A percentile compares a stretch with the other conserved stretches of the same genome.
phyloP scores from a whole-genome alignment of 2,113 vertebrate genomes.

The Lanius ludovicianus region DNA sequence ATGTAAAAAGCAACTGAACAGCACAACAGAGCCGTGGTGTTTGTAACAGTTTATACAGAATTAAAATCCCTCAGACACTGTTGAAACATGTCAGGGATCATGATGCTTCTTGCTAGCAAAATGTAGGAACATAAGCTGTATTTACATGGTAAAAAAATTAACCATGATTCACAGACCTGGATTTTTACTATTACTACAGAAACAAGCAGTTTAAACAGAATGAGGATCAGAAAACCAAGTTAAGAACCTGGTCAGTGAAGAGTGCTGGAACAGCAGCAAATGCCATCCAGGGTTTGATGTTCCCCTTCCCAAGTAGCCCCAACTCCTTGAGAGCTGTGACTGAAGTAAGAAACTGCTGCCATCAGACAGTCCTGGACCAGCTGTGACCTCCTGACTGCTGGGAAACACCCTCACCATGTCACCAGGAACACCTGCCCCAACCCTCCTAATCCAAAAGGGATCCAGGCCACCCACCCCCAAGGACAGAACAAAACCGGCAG shows the following conservation, averaged over 20 bases:
- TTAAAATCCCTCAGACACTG: not conserved
- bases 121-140: not conserved
- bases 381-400: not conserved
- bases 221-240: not conserved
- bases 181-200: not conserved
- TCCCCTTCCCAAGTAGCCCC: not conserved
- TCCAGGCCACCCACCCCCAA: not conserved
- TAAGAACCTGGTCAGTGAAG: not conserved
- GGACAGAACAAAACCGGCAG: not conserved
- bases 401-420: rapidly evolving
- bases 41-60: not conserved
- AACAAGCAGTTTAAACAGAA: not conserved
- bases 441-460: not conserved
- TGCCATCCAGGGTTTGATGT: not conserved
- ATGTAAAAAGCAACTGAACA: not conserved
- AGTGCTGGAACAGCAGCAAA: not conserved
- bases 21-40: not conserved
- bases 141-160: not conserved
- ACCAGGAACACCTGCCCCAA: not conserved
- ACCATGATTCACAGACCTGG: not conserved
- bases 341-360: not conserved
- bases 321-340: not conserved
- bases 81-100: not conserved
- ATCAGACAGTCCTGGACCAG: not conserved
- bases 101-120: not conserved